Base-by-base conservation (phyloP, 2,797 vertebrate species). In the Rhadinocentrus ornatus region DNA sequence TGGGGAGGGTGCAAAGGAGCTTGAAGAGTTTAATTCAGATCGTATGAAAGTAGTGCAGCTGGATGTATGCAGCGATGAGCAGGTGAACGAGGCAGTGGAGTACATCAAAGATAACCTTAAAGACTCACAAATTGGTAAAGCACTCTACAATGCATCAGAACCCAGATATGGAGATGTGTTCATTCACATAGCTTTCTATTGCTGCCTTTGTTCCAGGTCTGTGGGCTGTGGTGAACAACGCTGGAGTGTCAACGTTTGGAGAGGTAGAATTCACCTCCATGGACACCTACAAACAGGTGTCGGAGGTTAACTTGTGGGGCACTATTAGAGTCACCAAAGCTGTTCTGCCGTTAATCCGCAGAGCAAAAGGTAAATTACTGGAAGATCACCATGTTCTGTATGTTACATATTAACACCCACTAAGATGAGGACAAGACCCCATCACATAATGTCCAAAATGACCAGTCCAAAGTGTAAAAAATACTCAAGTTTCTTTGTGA, bases 161-260 rank as follows among this genome's bases (percentile, higher is more conserved):
- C 31, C 15, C 0, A 6, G 0, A 4, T 56, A 54, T 12, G 4
- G 37, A 24, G 16, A 16, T 8, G 11, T 31, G n/a, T 34, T 61
- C 8, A 41, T 26, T 54, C 3, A 27, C 10, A 15, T 13, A 37
- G 57, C 55, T 31, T 26, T 54, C 16, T 32, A n/a, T 62, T 15
- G 0, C 46, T 16, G 32, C 53, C 22, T 22, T 0, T 39, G 46
- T 27, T 10, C 11, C 89, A 97, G 97, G 95, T 90, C 92, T 97
- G 62, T 98, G 96, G 96, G 96, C 95, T 4, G 82, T 97, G 66
- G 95, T 97, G 82, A 97, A 97, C 88, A 97, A 96, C 0, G 96
- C 96, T 0, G 95, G 96, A 0, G 32, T 96, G 54, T 94, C 95
- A 0, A 91, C 93, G 0, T 97, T 97, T 0, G 95, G 96, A 59